Base-by-base conservation (phyloP, 2,797 vertebrate species). In the Mallotus villosus region DNA sequence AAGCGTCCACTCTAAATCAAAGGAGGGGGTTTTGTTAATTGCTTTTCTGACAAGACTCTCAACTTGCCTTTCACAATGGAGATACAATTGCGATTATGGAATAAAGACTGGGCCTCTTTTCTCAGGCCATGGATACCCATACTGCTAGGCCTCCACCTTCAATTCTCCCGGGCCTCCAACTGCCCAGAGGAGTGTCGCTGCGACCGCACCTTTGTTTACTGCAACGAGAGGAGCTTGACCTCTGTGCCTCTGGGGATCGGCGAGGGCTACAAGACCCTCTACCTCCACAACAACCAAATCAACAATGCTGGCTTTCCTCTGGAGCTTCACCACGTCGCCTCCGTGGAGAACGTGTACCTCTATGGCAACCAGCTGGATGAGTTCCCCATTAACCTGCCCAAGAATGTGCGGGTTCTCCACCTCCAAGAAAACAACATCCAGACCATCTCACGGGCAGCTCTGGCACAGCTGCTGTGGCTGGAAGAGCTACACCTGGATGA, bases 211-310 rank as follows among this genome's bases (percentile, higher is more conserved):
- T 98, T 97, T 91, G 95, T 98, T 89, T 98, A 98, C 91, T 98
- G 97, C 91, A 98, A 98, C 0, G 96, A 98, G 84, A 90, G 97
- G 89, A 95, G 95, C 91, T 92, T 98, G 93, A 98, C 95, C 89
- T 97, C 96, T 92, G 96, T 97, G 94, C 96, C 97, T 94, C 92
- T 95, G 92, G 97, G 96, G 88, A 95, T 98, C 75, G 95, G 96
- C 12, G 96, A 97, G 94, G 96, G 96, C 87, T 96, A 96, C 84
- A 96, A 94, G 76, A 96, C 96, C 70, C 96, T 98, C 87, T 98
- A 97, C 94, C 95, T 98, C 91, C 96, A 98, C 89, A 98, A 98
- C 90, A 98, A 98, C 94, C 95, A 95, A 94, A 98, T 98, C 93
- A 96, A 95, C 91, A 97, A 96, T 81, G 96, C 96, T 86, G 96